Base-by-base conservation (phyloP, 2,888 invertebrate genomes). In the Pachycephus smyrnensis region DNA sequence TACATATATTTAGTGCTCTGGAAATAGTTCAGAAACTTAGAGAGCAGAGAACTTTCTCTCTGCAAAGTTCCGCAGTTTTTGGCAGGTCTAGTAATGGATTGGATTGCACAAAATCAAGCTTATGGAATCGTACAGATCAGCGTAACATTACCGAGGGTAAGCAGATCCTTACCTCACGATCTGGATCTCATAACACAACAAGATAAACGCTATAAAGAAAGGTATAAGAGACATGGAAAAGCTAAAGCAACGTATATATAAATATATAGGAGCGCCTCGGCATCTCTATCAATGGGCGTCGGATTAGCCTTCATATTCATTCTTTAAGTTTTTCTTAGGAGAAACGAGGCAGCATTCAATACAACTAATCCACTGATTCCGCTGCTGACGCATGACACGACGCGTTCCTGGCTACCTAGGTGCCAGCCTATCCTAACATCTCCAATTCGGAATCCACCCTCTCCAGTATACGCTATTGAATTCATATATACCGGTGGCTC, bases 351-450 rank as follows among this genome's bases (percentile, higher is more conserved):
- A 77, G 83, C 80, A 86, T 88, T 87, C 85, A 86, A 80, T 68
- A 75, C 77, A 80, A 85, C 88, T 91, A 90, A 91, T 90, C 91
- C 89, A 87, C 87, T 89, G 90, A 90, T 91, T 91, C 86, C 87
- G 85, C 87, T 85, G 81, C 80, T 84, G 23, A 2, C 23, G 55
- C 1, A 23, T 23, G 55, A 55, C 55, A 15, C 55, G 9, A 55
- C 23, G 23, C 55, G 23, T 23, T 55, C 55, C 23, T 23, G 55
- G 9, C 23, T 55, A 55, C 55, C 23, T 55, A 55, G 55, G 23
- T 55, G 23, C 55, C 23, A 23, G 23, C 9, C 9, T 55, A 23
- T 55, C 23, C 55, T 55, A 55, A 9, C 23, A 55, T 55, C 71
- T 71, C 71, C 71, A 23, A 71, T 71, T 71, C 71, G 71, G 32